Conservation (phyloP, 2,888 invertebrate genomes). For the Spodoptera exigua region DNA sequence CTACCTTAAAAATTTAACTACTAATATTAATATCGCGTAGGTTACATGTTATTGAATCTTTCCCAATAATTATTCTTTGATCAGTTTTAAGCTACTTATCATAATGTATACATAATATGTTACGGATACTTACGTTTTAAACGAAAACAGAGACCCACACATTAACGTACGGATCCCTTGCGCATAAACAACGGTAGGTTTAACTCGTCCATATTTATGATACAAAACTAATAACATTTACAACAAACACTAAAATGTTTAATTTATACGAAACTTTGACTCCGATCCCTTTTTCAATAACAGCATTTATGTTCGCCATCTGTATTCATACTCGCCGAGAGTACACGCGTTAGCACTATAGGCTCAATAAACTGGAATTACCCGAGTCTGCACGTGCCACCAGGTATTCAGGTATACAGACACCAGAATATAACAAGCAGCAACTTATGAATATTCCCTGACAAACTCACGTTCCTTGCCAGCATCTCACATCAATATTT, state of each 20-base stretch:
- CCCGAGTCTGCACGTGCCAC: conserved; percentile 62
- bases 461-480: conserved; percentile 5
- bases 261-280: conserved; percentile 29
- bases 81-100: too few species aligned
- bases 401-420: conserved; percentile 52
- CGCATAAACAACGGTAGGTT: too few species aligned
- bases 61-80: too few species aligned
- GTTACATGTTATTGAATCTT: too few species aligned
- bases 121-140: too few species aligned
- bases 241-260: neutral
- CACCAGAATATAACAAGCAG: conserved; percentile 54
- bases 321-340: conserved; percentile 70
- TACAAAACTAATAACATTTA: conserved; percentile 23
- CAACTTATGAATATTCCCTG: conserved; percentile 67
- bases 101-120: too few species aligned
- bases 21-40: too few species aligned
- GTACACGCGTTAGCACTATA: conserved; percentile 71
- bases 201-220: conserved; percentile 1
- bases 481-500: conserved; percentile 41
- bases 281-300: conserved; percentile 59
- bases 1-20: too few species aligned
- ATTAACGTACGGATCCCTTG: too few species aligned
- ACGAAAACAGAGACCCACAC: too few species aligned
- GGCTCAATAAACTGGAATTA: conserved; percentile 74
- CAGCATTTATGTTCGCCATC: conserved; percentile 58